A percentile compares a stretch with the other conserved stretches of the same genome.
These are phyloP conservation scores for Xenopus petersii DNA, from an alignment of 2,797 vertebrate species.

Conservation along the genomic window DNA sequence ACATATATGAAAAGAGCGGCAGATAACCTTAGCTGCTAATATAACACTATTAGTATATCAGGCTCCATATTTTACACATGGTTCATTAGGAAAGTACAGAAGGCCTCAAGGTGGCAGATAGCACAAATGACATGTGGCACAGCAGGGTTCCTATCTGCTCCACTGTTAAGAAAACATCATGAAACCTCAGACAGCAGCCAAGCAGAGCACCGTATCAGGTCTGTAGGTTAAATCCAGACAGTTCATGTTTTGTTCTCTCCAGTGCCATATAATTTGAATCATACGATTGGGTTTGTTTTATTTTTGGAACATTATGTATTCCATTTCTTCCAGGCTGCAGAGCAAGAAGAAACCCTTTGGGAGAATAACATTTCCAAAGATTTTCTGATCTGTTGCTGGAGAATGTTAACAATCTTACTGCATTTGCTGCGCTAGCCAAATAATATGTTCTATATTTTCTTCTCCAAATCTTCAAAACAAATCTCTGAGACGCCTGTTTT, in stretches of 20 bases:
- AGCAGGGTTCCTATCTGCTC: slow-evolving; percentile 6
- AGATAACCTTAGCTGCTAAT: no score
- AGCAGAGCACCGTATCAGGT: slow-evolving; percentile 17
- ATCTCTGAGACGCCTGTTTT: slow-evolving; percentile 26
- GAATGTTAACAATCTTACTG: slow-evolving; percentile 36
- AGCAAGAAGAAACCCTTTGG: slow-evolving; percentile 19
- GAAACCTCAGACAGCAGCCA: slow-evolving; percentile 19
- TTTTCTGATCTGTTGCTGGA: slow-evolving; percentile 31
- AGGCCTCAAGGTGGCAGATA: no score
- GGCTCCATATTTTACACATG: no score
- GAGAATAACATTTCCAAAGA: slow-evolving; percentile 32
- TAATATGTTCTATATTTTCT: slow-evolving; percentile 49
- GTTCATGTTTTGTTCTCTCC: slow-evolving; percentile 8
- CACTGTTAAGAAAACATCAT: slow-evolving; percentile 6
- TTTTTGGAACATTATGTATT: slow-evolving; percentile 34
- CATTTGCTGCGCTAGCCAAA: slow-evolving; percentile 32
- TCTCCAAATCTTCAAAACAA: slow-evolving; percentile 39
- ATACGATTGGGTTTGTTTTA: slow-evolving; percentile 31
- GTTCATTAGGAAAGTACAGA: no score
- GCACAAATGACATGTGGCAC: no score
- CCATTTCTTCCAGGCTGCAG: slow-evolving; percentile 20
- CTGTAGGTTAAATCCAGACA: slow-evolving; percentile 11
- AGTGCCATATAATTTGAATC: slow-evolving; percentile 26
- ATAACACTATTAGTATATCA: no score
- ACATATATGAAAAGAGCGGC: no score